phyloP scores from a whole-genome alignment of 2,888 invertebrate species.

The Metopia argyrocephala region DNA sequence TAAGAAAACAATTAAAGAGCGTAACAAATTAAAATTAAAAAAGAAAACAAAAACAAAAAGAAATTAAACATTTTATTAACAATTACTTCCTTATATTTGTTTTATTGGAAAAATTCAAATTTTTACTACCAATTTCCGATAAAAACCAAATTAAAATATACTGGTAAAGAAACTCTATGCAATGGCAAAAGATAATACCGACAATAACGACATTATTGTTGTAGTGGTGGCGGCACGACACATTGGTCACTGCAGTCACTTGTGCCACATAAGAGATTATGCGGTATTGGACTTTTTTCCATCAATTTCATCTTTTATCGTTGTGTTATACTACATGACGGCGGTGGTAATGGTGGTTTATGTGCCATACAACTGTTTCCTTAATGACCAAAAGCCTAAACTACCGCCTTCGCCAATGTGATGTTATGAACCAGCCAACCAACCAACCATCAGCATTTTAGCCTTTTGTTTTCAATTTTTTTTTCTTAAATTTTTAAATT shows the following conservation, averaged over 20 bases:
- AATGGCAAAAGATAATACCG: background rate
- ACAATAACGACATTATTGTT: background rate
- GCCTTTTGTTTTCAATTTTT: too few species aligned
- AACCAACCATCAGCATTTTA: slow-evolving; percentile 25
- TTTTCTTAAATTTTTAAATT: background rate
- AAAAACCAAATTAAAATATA: slow-evolving; percentile 13
- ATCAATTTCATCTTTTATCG: slow-evolving; percentile 8
- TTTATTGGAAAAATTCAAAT: slow-evolving; percentile 44
- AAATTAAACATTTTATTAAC: slow-evolving; percentile 43
- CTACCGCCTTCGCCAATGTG: slow-evolving; percentile 32
- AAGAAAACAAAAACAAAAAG: slow-evolving; percentile 6
- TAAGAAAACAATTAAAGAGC: slow-evolving; percentile 48
- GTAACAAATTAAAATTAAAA: slow-evolving; percentile 48
- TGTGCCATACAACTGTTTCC: slow-evolving; percentile 37
- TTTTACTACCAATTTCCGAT: slow-evolving; percentile 30
- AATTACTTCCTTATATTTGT: slow-evolving; percentile 46
- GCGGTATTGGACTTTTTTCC: slow-evolving; percentile 22
- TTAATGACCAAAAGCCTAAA: slow-evolving; percentile 40
- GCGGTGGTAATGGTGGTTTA: slow-evolving; percentile 19
- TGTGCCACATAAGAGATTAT: slow-evolving; percentile 23
- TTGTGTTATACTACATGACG: slow-evolving; percentile 16
- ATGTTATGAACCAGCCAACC: too few species aligned
- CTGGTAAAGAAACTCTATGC: slow-evolving; percentile 11
- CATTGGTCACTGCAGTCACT: background rate
- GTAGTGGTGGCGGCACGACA: slow-evolving; percentile 2